These are phyloP conservation scores for Temnopleurus reevesii DNA, from an alignment of 53 echinoderm and acorn worm genomes.

Conservation along the genomic window DNA sequence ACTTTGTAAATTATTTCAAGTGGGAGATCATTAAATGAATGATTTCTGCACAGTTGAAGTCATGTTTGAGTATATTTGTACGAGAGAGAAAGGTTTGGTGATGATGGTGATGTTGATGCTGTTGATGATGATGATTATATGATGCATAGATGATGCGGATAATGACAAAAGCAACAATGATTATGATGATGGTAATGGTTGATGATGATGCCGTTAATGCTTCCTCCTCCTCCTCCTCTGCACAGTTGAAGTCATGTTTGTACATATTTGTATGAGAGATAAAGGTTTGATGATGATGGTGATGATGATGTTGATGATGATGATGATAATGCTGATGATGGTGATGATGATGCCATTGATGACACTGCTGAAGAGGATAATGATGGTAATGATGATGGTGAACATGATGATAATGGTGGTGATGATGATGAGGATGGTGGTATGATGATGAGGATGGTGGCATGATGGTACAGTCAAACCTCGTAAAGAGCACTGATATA, in stretches of 20 bases:
- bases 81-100: too few species aligned
- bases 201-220: too few species aligned
- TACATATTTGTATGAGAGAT: too few species aligned
- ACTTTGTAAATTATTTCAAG: slow-evolving; percentile 36
- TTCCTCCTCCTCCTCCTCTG: too few species aligned
- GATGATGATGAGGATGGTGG: neutral
- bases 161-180: neutral
- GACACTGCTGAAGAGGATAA: neutral
- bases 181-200: neutral
- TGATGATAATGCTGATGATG: neutral
- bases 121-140: neutral
- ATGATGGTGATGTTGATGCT: neutral
- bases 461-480: too few species aligned
- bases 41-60: slow-evolving; percentile 33
- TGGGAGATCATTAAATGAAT: slow-evolving; percentile 30
- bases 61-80: neutral
- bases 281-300: neutral
- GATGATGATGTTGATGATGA: neutral
- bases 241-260: too few species aligned
- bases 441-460: neutral
- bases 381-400: neutral
- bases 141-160: neutral
- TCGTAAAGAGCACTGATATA: too few species aligned
- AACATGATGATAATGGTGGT: neutral
- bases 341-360: neutral